Evolutionary conservation across 2,797 vertebrate genomes (phyloP), one percentile per base, ranked within the genome.

Genomic region (Vultur gryphus): DNA sequence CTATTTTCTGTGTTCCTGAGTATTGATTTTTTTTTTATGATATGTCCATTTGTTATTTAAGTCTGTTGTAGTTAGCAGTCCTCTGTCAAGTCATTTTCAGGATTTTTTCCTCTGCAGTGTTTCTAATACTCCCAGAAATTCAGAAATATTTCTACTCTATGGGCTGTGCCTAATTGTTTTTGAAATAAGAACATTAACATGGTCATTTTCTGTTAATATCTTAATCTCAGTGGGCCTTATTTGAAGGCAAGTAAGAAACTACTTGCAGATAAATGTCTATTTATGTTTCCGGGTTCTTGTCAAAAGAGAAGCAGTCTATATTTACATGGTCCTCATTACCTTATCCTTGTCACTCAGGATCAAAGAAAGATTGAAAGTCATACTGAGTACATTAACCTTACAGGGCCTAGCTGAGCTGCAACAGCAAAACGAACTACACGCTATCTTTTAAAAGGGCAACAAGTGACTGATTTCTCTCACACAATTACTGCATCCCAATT

Each of bases 21-120:
- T 91, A 97, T 94, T 95, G 89, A 95, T 88, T 73, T 91, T 94
- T 90, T 64, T 92, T 94, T 84, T 33, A 87, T 76, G 70, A 73
- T 90, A 87, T 41, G 35, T 24, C 79, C 37, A 87, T 93, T 96
- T 89, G 31, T 93, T 95, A 92, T 92, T 96, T 87, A 96, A 94
- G 52, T 76, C 59, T 89, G 69, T 87, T 85, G 86, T 55, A 82
- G 58, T 76, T 96, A 90, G 66, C 39, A 64, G 37, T 55, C 35
- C 69, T 87, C 71, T 89, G 71, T 87, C 77, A 93, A 91, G 73
- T 82, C 1, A 88, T 91, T 87, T 94, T 93, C 46, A 54, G 55
- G 13, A 59, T 49, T 89, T 84, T 90, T 92, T 21, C 46, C 81
- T 79, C 59, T 89, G 67, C 41, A 72, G 43, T 24, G 24, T 61